phyloP scores from a whole-genome alignment of 1,140 invertebrate genomes.

The Leptinotarsa defecta region DNA sequence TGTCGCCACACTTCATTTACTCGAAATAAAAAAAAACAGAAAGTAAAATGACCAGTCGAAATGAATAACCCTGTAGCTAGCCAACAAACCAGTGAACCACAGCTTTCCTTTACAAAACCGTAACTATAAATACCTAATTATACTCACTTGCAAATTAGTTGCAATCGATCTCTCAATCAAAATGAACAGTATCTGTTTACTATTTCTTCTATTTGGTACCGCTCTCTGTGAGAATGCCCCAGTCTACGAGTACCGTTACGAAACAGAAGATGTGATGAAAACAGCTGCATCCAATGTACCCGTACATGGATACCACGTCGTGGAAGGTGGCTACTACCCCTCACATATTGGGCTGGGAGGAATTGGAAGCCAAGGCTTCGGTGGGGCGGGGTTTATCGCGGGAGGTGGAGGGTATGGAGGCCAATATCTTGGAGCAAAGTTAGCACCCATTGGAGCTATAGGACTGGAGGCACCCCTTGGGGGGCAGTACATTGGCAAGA shows the following conservation, averaged over 20 bases:
- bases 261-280: slow-evolving; percentile 53
- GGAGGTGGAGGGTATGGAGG: slow-evolving; percentile 38
- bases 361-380: slow-evolving; percentile 53
- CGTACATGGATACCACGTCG: slow-evolving; percentile 46
- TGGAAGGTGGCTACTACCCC: slow-evolving; percentile 52
- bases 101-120: slow-evolving; percentile 37
- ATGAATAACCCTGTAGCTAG: slow-evolving; percentile 22
- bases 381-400: slow-evolving; percentile 46
- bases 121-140: slow-evolving; percentile 36
- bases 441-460: background rate
- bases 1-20: slow-evolving; percentile 5
- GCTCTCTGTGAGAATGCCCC: slow-evolving; percentile 38
- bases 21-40: background rate
- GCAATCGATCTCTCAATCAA: background rate
- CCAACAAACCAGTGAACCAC: slow-evolving; percentile 32
- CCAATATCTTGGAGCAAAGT: slow-evolving; percentile 44
- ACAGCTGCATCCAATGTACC: slow-evolving; percentile 48
- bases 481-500: background rate
- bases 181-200: background rate
- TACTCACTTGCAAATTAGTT: slow-evolving; percentile 7
- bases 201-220: slow-evolving; percentile 12
- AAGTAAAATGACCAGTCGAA: slow-evolving; percentile 11
- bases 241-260: slow-evolving; percentile 49
- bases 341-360: slow-evolving; percentile 50
- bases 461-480: background rate